phyloP scores from a whole-genome alignment of 2,888 invertebrate species.

The Sesamia inferens region DNA sequence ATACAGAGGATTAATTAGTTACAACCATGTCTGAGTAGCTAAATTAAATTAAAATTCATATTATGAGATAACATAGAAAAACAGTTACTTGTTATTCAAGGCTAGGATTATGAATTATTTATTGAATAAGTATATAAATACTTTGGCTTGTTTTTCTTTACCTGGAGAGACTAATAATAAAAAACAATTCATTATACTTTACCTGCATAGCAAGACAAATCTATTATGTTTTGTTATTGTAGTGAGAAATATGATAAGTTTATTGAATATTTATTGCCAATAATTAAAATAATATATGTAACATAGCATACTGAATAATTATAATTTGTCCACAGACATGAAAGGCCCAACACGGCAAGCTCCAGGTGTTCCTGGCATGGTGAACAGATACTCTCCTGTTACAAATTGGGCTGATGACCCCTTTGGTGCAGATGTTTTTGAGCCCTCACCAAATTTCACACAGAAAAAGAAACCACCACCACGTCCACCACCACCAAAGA shows the following conservation, averaged over 20 bases:
- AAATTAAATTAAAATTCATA: slow-evolving; percentile 37
- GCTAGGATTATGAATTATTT: slow-evolving; percentile 46
- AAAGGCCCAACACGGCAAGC: slow-evolving; percentile 91
- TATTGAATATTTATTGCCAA: not conserved
- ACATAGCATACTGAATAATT: not conserved
- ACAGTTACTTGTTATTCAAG: slow-evolving; percentile 39
- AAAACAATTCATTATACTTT: not conserved
- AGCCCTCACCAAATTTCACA: slow-evolving; percentile 79
- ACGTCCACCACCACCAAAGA: slow-evolving; percentile 92
- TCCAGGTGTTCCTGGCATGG: slow-evolving; percentile 86
- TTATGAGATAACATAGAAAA: slow-evolving; percentile 34
- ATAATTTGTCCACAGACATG: slow-evolving; percentile 85
- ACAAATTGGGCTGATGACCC: slow-evolving; percentile 89
- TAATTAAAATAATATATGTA: not conserved
- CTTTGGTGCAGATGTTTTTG: slow-evolving; percentile 87
- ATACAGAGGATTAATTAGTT: slow-evolving; percentile 14
- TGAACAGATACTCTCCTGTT: slow-evolving; percentile 88
- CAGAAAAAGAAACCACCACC: slow-evolving; percentile 93
- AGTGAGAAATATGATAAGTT: not conserved
- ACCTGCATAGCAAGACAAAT: not conserved
- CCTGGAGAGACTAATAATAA: not conserved
- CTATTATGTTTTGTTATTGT: not conserved
- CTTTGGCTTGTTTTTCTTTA: not conserved
- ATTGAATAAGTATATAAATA: slow-evolving; percentile 18
- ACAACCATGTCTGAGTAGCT: slow-evolving; percentile 16